A percentile compares a stretch with the other conserved stretches of the same genome.
Evolutionary conservation across 2,888 invertebrate species (phyloP).

Genomic region (Hypolimnas misippus): DNA sequence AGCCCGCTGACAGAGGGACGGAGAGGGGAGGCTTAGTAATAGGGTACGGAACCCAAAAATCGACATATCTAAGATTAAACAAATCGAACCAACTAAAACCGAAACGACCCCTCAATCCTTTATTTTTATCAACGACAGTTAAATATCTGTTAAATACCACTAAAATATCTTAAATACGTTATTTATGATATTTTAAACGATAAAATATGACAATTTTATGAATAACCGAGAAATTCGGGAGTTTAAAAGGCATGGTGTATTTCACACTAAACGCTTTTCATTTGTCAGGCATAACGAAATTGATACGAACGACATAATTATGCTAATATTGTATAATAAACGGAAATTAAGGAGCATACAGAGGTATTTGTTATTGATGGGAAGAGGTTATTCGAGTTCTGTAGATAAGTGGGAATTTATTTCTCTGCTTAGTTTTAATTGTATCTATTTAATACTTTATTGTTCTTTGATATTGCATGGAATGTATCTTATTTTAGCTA

Average conservation of each 20-base stretch:
- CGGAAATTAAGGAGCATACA: conserved; percentile 7
- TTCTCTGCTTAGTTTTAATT: neutral
- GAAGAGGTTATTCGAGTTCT: neutral
- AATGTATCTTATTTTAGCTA: no score
- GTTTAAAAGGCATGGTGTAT: conserved; percentile 49
- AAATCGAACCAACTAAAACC: conserved; percentile 8
- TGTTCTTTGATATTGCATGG: no score
- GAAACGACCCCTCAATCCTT: conserved; percentile 1
- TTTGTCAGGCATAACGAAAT: conserved; percentile 73
- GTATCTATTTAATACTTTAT: no score
- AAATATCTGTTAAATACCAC: conserved; percentile 38
- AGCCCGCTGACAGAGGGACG: no score
- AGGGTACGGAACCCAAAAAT: no score
- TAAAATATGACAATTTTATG: conserved; percentile 28
- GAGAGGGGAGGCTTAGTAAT: no score
- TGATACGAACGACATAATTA: conserved; percentile 59
- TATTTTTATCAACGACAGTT: conserved; percentile 20
- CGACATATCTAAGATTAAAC: neutral
- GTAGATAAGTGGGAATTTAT: neutral
- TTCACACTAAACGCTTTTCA: conserved; percentile 61
- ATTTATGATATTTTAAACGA: conserved; percentile 41
- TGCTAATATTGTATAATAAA: conserved; percentile 54
- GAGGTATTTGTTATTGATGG: neutral
- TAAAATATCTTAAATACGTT: conserved; percentile 37
- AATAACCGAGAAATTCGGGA: conserved; percentile 47